Conservation (phyloP, 2,113 vertebrate species). For the Peromyscus maniculatus region DNA sequence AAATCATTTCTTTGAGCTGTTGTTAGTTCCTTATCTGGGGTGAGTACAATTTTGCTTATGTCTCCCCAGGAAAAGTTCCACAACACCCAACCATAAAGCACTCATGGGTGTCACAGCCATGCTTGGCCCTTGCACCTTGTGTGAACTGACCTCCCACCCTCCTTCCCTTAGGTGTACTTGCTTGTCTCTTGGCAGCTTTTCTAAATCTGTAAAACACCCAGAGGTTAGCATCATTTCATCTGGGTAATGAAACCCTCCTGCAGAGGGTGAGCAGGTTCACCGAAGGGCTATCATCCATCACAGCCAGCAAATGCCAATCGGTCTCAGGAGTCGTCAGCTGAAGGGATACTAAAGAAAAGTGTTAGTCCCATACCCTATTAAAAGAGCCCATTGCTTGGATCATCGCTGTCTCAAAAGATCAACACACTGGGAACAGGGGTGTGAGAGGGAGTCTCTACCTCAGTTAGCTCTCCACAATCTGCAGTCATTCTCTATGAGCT, state of each 20-base stretch:
- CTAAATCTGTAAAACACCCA: background rate
- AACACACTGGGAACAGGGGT: background rate
- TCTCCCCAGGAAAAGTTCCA: background rate
- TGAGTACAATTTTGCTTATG: background rate
- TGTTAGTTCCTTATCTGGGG: background rate
- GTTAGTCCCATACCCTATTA: no score
- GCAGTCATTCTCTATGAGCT: background rate
- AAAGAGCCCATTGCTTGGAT: background rate
- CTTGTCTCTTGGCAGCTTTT: background rate
- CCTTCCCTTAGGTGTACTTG: background rate
- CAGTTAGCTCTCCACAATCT: background rate
- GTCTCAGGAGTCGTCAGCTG: background rate
- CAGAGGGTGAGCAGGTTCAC: background rate
- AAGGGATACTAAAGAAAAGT: background rate
- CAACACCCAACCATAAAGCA: background rate
- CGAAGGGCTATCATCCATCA: no score
- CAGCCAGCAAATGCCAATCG: background rate
- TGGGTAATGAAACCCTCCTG: background rate
- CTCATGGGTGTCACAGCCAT: background rate
- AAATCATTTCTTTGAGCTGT: background rate
- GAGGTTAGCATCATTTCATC: background rate
- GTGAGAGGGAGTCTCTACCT: no score
- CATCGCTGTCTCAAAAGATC: background rate
- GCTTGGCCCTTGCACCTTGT: background rate
- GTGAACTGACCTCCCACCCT: background rate